Percentiles rank a stretch among this genome's conserved stretches.
These are phyloP conservation scores for Sardina pilchardus DNA, from an alignment of 2,113 vertebrate genomes.

Conservation along the genomic window DNA sequence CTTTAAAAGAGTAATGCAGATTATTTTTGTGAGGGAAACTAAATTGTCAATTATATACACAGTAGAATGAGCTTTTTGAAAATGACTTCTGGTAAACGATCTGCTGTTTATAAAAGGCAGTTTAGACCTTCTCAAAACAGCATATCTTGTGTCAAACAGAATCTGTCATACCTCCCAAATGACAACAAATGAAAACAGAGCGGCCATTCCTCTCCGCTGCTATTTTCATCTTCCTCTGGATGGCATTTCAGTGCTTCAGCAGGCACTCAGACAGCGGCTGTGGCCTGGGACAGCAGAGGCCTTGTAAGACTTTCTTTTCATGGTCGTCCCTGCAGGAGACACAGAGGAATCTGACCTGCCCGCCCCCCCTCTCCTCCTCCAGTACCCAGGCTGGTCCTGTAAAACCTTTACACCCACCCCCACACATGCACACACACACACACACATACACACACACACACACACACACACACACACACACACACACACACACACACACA, in stretches of 20 bases:
- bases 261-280: not conserved
- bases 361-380: conserved; percentile 25
- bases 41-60: not conserved
- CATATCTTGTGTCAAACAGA: not conserved
- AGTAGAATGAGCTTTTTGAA: not conserved
- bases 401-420: not conserved
- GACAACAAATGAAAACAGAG: not conserved
- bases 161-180: not conserved
- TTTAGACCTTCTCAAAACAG: not conserved
- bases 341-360: conserved; percentile 39
- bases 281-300: not conserved
- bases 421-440: not conserved
- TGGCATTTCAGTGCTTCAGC: not conserved
- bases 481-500: not conserved
- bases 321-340: conserved; percentile 32
- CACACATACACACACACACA: not conserved
- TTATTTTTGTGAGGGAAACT: not conserved
- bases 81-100: not conserved
- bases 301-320: conserved; percentile 4
- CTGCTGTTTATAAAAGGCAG: not conserved
- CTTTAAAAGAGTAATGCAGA: not conserved
- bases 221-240: not conserved
- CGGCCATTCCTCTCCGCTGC: not conserved
- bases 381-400: conserved; percentile 9
- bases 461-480: not conserved